Evolutionary conservation across 2,113 vertebrate genomes (phyloP), one percentile per base, ranked within the genome.

Genomic region (Odontesthes bonariensis): DNA sequence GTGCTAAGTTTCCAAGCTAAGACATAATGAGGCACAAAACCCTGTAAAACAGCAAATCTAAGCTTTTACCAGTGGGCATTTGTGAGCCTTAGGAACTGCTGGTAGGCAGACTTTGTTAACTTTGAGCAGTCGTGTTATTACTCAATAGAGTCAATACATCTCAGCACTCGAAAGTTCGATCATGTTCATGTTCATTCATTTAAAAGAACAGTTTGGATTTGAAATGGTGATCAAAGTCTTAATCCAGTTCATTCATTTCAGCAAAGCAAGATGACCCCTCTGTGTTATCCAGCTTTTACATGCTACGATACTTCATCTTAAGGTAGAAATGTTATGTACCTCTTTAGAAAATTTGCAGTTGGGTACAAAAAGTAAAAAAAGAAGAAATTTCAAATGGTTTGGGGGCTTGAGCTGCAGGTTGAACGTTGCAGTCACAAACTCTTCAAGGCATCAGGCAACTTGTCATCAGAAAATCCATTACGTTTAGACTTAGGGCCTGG

Each of bases 241-340:
- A 44, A 44, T 44, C 13, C 8, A 14, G 11, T 44, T 44, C 1
- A 20, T 20, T 32, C 0, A 3, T 63, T 51, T 8, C 61, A 20
- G 13, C 0, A 17, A 23, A 51, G 38, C 27, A 32, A 56, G 4
- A 44, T 46, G 19, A 31, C 40, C 8, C n/a, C 23, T 20, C 9
- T 40, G 1, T 51, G 1, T 12, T 46, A 27, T 14, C 20, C 52
- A 61, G 14, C 27, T 35, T n/a, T 3, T 40, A 23, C 54, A 53
- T 1, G 10, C 32, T 5, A 20, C 22, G 6, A 7, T 38, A 70
- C 16, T 47, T 42, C 31, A 27, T 73, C 54, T 22, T 35, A 8
- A 75, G 38, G 20, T 19, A 49, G 7, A 72, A 67, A 79, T 33
- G 27, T 35, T 31, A 40, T 23, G 19, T 79, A 91, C 89, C 86